phyloP scores from a whole-genome alignment of 2,113 vertebrate species.

The Argyrosomus japonicus region DNA sequence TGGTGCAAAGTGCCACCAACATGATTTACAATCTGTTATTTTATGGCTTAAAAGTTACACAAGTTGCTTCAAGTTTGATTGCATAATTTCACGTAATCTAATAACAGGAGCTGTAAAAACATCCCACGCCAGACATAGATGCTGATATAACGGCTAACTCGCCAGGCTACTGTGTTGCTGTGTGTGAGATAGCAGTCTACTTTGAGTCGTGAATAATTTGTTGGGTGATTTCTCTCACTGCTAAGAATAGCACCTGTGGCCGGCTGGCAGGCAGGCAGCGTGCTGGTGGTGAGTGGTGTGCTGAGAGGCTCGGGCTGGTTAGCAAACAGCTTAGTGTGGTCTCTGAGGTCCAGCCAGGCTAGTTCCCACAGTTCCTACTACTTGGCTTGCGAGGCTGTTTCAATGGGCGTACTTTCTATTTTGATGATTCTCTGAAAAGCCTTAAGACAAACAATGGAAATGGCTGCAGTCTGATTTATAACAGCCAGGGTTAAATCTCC shows the following conservation, averaged over 20 bases:
- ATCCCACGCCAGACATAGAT: not conserved
- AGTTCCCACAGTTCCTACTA: slow-evolving; percentile 63
- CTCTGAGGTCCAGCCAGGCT: slow-evolving; percentile 71
- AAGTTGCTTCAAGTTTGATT: too few relatives aligned
- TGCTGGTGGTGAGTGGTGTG: slow-evolving; percentile 52
- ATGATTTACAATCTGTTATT: too few relatives aligned
- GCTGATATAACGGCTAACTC: not conserved
- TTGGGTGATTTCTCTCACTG: slow-evolving; percentile 62
- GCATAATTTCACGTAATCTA: too few relatives aligned
- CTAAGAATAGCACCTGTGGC: slow-evolving; percentile 76
- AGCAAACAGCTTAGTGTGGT: slow-evolving; percentile 61
- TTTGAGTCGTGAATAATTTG: slow-evolving; percentile 67
- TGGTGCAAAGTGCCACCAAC: too few relatives aligned
- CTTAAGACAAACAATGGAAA: slow-evolving; percentile 60
- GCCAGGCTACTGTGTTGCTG: not conserved
- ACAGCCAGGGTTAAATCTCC: slow-evolving; percentile 47
- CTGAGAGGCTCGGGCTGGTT: slow-evolving; percentile 53
- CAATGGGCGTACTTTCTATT: slow-evolving; percentile 64
- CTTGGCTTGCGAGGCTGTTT: slow-evolving; percentile 42
- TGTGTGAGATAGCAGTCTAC: not conserved
- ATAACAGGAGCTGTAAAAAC: too few relatives aligned
- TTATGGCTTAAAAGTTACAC: too few relatives aligned
- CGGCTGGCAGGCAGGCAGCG: slow-evolving; percentile 46
- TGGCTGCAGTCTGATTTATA: slow-evolving; percentile 45
- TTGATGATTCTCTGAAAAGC: slow-evolving; percentile 63